Conservation (phyloP, 2,888 invertebrate species). For the Bombyx huttoni region DNA sequence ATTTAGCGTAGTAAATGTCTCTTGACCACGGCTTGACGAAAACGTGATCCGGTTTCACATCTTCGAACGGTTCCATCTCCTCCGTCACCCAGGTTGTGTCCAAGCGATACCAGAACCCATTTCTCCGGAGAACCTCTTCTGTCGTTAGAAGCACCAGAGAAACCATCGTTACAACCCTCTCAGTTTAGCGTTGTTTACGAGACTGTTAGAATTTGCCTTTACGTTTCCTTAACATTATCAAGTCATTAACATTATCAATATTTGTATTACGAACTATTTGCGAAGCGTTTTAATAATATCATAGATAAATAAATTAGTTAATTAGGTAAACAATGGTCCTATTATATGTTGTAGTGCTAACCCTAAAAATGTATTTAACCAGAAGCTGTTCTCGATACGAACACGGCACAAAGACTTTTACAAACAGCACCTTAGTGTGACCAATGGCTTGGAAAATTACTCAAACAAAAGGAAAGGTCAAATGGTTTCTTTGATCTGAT, state of each 20-base stretch:
- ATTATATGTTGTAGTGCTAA: too few relatives aligned
- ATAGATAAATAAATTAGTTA: constrained; percentile 1
- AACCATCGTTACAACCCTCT: constrained; percentile 32
- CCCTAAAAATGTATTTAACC: not conserved
- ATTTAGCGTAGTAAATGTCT: constrained; percentile 51
- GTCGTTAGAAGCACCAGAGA: constrained; percentile 51
- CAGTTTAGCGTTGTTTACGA: not conserved
- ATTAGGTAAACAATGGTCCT: too few relatives aligned
- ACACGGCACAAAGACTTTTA: not conserved
- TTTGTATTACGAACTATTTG: not conserved
- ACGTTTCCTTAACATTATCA: not conserved
- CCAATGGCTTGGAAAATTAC: constrained; percentile 21
- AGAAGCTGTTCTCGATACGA: not conserved
- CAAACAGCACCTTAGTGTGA: constrained; percentile 1
- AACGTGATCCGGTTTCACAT: constrained; percentile 42
- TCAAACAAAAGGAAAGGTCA: constrained; percentile 12
- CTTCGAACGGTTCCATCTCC: constrained; percentile 60
- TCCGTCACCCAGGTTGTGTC: constrained; percentile 50
- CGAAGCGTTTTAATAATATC: not conserved
- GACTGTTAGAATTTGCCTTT: constrained; percentile 3
- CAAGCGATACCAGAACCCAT: constrained; percentile 53
- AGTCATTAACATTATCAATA: constrained; percentile 2
- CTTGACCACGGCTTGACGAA: constrained; percentile 48
- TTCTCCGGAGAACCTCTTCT: constrained; percentile 53
- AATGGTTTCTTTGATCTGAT: constrained; percentile 6